Evolutionary conservation across 2,113 vertebrate genomes (phyloP).

Genomic region (Mobula hypostoma): DNA sequence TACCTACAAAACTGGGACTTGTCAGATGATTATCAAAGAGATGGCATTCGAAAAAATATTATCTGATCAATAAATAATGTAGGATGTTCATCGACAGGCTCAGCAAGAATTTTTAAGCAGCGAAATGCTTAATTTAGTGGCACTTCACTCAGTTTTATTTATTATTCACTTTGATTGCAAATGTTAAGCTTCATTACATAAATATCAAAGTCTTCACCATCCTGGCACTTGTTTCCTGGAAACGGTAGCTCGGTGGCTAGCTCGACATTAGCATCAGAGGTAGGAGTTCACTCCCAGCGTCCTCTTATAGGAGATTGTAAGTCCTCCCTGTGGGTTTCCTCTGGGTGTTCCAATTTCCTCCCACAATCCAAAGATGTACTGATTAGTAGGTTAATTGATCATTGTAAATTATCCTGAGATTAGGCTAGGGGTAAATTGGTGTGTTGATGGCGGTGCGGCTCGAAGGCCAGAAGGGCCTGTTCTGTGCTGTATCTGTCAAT

Average conservation of each 20-base stretch:
- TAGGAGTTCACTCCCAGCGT: too few relatives aligned
- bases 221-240: neutral
- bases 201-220: slow-evolving; percentile 7
- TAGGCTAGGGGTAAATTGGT: too few relatives aligned
- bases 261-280: too few relatives aligned
- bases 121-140: slow-evolving; percentile 12
- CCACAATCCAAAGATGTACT: too few relatives aligned
- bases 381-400: too few relatives aligned
- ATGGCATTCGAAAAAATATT: neutral
- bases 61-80: slow-evolving; percentile 19
- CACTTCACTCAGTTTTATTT: slow-evolving; percentile 1
- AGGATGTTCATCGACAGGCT: slow-evolving; percentile 7
- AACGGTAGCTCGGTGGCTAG: too few relatives aligned
- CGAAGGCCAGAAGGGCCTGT: too few relatives aligned
- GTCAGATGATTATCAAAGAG: slow-evolving; percentile 11
- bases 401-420: too few relatives aligned
- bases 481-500: too few relatives aligned
- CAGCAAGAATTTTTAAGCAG: slow-evolving; percentile 35
- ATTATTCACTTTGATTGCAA: slow-evolving; percentile 37
- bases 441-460: too few relatives aligned
- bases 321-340: too few relatives aligned
- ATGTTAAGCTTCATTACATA: neutral
- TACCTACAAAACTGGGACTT: neutral
- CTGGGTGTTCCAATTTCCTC: too few relatives aligned
- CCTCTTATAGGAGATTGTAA: neutral